Conservation (phyloP, 2,113 vertebrate genomes). For the Aramus guarauna region DNA sequence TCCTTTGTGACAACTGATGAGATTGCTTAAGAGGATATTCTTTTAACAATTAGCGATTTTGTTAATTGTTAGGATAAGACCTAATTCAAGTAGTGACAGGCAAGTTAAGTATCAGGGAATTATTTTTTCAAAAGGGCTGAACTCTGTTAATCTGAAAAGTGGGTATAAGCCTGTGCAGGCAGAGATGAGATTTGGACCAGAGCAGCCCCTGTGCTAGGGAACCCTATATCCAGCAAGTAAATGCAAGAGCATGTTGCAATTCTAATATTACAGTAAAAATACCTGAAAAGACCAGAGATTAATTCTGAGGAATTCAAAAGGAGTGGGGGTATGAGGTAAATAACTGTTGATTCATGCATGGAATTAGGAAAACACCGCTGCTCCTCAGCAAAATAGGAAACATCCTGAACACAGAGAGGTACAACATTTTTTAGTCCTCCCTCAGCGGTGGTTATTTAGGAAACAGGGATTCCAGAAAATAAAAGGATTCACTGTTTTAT, state of each 20-base stretch:
- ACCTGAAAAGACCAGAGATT: background rate
- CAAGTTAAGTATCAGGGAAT: background rate
- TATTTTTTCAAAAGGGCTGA: background rate
- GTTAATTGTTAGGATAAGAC: background rate
- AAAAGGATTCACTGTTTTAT: background rate
- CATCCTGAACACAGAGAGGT: background rate
- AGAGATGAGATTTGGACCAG: background rate
- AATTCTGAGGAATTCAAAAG: background rate
- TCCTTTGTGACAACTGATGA: background rate
- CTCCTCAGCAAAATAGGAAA: background rate
- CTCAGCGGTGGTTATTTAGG: fast-evolving
- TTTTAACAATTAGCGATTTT: background rate
- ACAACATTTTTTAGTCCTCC: background rate
- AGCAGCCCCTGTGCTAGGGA: background rate
- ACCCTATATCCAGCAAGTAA: background rate
- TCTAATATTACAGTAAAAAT: background rate
- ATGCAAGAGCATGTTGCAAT: fast-evolving
- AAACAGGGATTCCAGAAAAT: background rate
- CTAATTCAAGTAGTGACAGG: background rate
- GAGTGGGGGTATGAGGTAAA: fast-evolving
- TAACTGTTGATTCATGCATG: background rate
- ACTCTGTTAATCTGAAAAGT: background rate
- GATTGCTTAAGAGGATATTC: background rate
- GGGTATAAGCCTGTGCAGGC: background rate
- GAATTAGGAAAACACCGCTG: background rate